Base-by-base conservation (phyloP, 2,113 vertebrate species). In the Crotalus tigris region DNA sequence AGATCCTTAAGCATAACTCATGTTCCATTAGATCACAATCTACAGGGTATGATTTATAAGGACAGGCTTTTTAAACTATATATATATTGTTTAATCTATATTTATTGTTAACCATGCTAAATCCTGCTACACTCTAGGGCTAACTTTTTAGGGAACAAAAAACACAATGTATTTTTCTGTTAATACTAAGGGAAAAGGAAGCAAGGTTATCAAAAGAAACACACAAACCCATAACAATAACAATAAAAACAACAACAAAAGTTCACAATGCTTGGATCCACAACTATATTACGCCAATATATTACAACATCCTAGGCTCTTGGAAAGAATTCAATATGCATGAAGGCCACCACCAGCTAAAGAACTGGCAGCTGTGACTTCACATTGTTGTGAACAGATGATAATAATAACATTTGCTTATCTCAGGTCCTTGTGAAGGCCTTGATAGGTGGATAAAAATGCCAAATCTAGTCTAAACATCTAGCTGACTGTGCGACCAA, bases 141-240 rank as follows among this genome's bases (percentile, higher is more conserved):
- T 39, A 17, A 26, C 24, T 39, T 39, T 86, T 88, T 46, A 8
- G 58, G 53, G 21, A 91, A 46, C 24, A 39, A 75, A 75, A 75
- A 75, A 33, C n/a, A 75, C 15, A 33, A 75, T 2, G 0, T 39
- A 19, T n/a, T 39, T 75, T 75, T 39, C n/a, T 17, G 29, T 29
- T 85, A 75, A 59, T 69, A 24, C 21, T 92, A 94, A 94, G 90
- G 86, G 90, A 94, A 96, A 96, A 95, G n/a, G 69, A 95, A 96
- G 91, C 33, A 90, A 96, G 93, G 93, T 81, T 85, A 94, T 95
- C 57, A 64, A 88, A 69, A 69, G 64, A 69, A 81, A 88, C 94
- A 10, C 69, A 81, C 17, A 75, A 19, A 39, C 33, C 17, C 15
- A 39, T 81, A 39, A 75, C 6, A 17, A 33, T 33, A 69, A 69